Conservation (phyloP, 2,888 invertebrate species). For the Latrodectus elegans region DNA sequence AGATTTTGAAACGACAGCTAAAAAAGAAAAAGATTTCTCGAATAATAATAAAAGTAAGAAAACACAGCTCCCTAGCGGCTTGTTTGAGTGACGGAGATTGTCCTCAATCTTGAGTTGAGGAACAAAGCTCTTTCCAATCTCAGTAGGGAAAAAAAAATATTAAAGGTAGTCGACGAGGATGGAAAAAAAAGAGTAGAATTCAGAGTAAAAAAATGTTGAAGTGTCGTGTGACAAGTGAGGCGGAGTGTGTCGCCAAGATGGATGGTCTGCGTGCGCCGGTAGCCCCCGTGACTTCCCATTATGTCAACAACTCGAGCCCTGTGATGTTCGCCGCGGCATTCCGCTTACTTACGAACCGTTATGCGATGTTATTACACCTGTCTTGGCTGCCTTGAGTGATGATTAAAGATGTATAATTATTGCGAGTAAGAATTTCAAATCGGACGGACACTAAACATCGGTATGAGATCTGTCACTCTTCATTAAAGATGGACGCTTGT, state of each 20-base stretch:
- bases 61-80: slow-evolving; percentile 33
- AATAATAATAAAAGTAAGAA: slow-evolving; percentile 6
- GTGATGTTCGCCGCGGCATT: slow-evolving; percentile 54
- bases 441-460: no score
- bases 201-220: slow-evolving; percentile 13
- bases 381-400: no score
- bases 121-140: slow-evolving; percentile 52
- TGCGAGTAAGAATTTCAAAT: no score
- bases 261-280: slow-evolving; percentile 57
- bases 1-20: no score
- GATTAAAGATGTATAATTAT: no score
- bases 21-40: neutral
- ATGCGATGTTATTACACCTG: slow-evolving; percentile 51
- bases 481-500: no score
- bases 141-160: neutral
- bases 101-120: slow-evolving; percentile 23
- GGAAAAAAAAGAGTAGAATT: slow-evolving; percentile 5
- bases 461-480: no score
- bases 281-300: slow-evolving; percentile 39
- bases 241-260: slow-evolving; percentile 65
- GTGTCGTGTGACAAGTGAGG: slow-evolving; percentile 59
- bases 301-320: slow-evolving; percentile 48
- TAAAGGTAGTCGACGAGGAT: neutral
- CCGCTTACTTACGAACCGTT: slow-evolving; percentile 30
- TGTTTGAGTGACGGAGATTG: slow-evolving; percentile 61